These are phyloP conservation scores for Bhutanitis thaidina DNA, from an alignment of 2,888 invertebrate genomes.

Conservation along the genomic window DNA sequence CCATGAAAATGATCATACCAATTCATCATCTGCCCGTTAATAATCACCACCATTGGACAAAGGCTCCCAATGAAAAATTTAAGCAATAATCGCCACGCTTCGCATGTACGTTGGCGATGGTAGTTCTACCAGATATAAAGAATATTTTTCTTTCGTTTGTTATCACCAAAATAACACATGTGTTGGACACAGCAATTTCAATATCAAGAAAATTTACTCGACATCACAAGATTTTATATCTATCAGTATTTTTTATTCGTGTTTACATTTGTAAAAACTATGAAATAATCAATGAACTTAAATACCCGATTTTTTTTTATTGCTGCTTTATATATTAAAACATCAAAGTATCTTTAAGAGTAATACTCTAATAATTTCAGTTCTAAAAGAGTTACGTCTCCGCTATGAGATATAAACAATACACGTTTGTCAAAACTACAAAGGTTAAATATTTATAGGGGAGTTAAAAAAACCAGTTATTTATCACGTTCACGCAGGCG, in stretches of 20 bases:
- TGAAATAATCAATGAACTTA: constrained; percentile 12
- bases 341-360: constrained; percentile 21
- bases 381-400: constrained; percentile 13
- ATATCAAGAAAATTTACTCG: too few species aligned
- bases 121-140: too few species aligned
- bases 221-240: too few species aligned
- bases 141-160: too few species aligned
- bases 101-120: too few species aligned
- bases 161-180: too few species aligned
- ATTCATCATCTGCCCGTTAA: too few species aligned
- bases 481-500: constrained; percentile 38
- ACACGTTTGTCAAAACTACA: constrained; percentile 28
- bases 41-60: too few species aligned
- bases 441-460: constrained; percentile 26
- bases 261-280: constrained; percentile 14
- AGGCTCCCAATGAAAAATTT: too few species aligned
- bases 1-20: too few species aligned
- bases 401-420: constrained; percentile 24
- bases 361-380: constrained; percentile 10
- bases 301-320: constrained; percentile 5
- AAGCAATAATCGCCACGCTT: too few species aligned
- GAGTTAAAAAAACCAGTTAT: constrained; percentile 25
- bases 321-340: background rate
- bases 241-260: background rate
- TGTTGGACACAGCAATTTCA: too few species aligned